Evolutionary conservation across 2,113 vertebrate species (phyloP), one percentile per base, ranked within the genome.

Genomic region (Salvelinus sp.): DNA sequence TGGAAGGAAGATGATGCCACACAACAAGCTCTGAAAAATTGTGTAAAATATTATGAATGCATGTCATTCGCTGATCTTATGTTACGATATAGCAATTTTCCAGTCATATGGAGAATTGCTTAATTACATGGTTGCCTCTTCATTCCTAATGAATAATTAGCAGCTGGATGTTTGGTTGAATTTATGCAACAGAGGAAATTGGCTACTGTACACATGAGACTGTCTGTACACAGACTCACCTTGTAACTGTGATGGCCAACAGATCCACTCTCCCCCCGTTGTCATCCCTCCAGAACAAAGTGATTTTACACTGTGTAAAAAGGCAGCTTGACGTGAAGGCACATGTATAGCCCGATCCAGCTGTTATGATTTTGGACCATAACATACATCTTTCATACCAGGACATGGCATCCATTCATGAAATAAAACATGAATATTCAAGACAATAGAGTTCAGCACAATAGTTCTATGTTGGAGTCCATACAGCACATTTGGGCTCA

Each of bases 11-110:
- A 38, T 62, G 73, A 62, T 30, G 66, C 48, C 54, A 57, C 54
- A 57, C 3, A 57, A 57, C 16, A 57, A 57, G 14, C 54, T 18
- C 27, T 66, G 33, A n/a, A 71, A 74, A 76, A 70, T 16, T 44
- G 14, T 33, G 33, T 10, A 44, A 78, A 83, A 82, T 79, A 60
- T 12, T 30, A 64, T 33, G 76, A 83, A 80, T 25, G 30, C 9
- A 48, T 85, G 79, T 82, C 81, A 81, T 84, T 79, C 44, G 12
- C 79, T 64, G 68, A 84, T 81, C 82, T 69, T 28, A 71, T 69
- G 63, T 74, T 83, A 76, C 68, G 64, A 54, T 50, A 25, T 44
- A 13, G 50, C 73, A 82, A 83, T 84, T 81, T 85, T 77, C 78
- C 62, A 78, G 69, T 72, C 82, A 80, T 64, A 70, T n/a, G 64